Base-by-base conservation (phyloP, 2,888 invertebrate species). In the Eristalinus sepulchralis region DNA sequence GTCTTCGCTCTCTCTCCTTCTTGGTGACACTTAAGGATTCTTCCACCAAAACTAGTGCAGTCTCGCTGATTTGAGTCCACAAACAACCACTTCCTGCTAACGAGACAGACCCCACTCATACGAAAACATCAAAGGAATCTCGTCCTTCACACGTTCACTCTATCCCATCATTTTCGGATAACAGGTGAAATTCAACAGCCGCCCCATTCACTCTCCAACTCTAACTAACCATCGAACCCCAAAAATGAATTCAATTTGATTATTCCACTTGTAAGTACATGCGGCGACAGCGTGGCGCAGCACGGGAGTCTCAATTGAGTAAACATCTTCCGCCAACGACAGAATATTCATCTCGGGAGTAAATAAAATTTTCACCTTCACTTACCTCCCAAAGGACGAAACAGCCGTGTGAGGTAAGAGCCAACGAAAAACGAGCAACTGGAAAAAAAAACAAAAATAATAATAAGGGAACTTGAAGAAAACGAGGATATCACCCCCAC, bases 321-420 rank as follows among this genome's bases (percentile, higher is more conserved):
- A 86, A 86, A 86, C 78, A 83, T 78, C 83, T 79, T 86, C 83
- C 86, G 79, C 75, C 75, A 71, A 71, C 79, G 68, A 68, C 27
- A n/a, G 66, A 71, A 71, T 75, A 82, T 73, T 82, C 77, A 82
- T 86, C 83, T 71, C 75, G 62, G 71, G 72, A 83, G 87, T 87
- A 87, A 87, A 87, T 83, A 83, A 83, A 79, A 87, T 83, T 76
- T 83, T 83, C 83, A 87, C 83, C 87, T 83, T 87, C 87, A 80
- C 83, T 87, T 80, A 72, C 76, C 68, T 83, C 67, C 53, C 79
- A 76, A 78, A 86, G 78, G 76, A 83, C 70, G 68, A 62, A 79
- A 70, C 60, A 62, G 68, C 47, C 47, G 47, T 47, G 47, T 47
- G 68, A 60, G 24, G 24, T 47, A 47, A 31, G 13, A 20, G 24